Base-by-base conservation (phyloP, 2,113 vertebrate species). In the Piprites chloris region DNA sequence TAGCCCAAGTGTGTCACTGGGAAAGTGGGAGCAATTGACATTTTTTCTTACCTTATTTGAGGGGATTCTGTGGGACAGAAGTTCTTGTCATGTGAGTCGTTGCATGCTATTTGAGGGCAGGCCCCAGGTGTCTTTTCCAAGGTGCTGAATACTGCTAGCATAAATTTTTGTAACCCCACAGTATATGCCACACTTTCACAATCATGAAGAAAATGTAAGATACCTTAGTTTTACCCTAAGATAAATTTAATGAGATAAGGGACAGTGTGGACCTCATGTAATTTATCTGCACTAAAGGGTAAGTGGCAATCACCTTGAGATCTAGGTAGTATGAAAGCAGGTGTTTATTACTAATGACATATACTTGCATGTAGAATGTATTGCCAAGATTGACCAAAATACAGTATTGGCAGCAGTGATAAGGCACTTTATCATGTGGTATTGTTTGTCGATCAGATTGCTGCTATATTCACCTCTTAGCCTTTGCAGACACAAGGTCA, bases 201-300 rank as follows among this genome's bases (percentile, higher is more conserved):
- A 52, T 68, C 28, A 7, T 33, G 52, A 86, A 55, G 59, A 78
- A 83, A 80, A 72, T 26, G 44, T 58, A 66, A 73, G 42, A 83
- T 72, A 59, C 9, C 11, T 88, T 63, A 63, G 44, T 78, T 94
- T 88, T 92, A 91, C 47, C 30, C 28, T 32, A 72, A 90, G 63
- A 89, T 84, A 81, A 86, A 61, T 85, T 68, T 90, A 93, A 94
- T 90, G 86, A 93, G 82, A 33, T 86, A 39, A 84, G 83, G 75
- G 68, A 83, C 39, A 75, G 52, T 26, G 26, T 44, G 52, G 52
- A 88, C 35, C 52, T 78, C 24, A 15, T 87, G 59, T 90, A 79
- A 91, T 90, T 94, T 88, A 52, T 83, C 56, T 84, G n/a, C 47
- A 61, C 35, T 78, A 81, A 93, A 96, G 83, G 1, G 1, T 74